Base-by-base conservation (phyloP, 2,888 invertebrate species). In the Tupiocoris notatus region DNA sequence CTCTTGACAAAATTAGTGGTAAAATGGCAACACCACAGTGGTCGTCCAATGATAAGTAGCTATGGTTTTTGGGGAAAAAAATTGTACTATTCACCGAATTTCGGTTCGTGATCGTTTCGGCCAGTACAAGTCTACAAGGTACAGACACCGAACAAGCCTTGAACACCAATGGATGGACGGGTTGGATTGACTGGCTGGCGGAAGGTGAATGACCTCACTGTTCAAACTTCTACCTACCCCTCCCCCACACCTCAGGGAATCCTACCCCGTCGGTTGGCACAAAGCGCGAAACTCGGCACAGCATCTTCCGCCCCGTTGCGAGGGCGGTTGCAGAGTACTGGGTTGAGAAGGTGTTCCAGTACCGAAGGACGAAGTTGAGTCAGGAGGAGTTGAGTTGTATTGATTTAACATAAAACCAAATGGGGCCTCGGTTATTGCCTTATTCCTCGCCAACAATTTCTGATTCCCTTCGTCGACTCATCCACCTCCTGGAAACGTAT, bases 331-430 rank as follows among this genome's bases (percentile, higher is more conserved):
- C n/a, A n/a, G n/a, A n/a, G n/a, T n/a, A n/a, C n/a, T n/a, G n/a
- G n/a, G n/a, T n/a, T n/a, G n/a, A n/a, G n/a, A n/a, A n/a, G n/a
- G n/a, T n/a, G n/a, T n/a, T n/a, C n/a, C n/a, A n/a, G n/a, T n/a
- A n/a, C n/a, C n/a, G n/a, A n/a, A n/a, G n/a, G n/a, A n/a, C 12
- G 12, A 39, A 39, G 39, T 7, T 39, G 39, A n/a, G 39, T 39
- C n/a, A n/a, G n/a, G 39, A 39, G 39, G 39, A 39, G 39, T 12
- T 39, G 39, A 12, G 39, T 39, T 12, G 73, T 73, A 73, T 73
- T 73, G 73, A 73, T 73, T 73, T 54, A 39, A 73, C 73, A 63
- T 73, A 73, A 62, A 73, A 63, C 73, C 73, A 39, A 73, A 73
- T 39, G 17, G 56, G 73, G 70, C 21, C 73, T 62, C 73, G 62